Percentiles rank a stretch among this genome's conserved stretches.
phyloP scores from a whole-genome alignment of 2,113 vertebrate genomes.

The Gopherus flavomarginatus region DNA sequence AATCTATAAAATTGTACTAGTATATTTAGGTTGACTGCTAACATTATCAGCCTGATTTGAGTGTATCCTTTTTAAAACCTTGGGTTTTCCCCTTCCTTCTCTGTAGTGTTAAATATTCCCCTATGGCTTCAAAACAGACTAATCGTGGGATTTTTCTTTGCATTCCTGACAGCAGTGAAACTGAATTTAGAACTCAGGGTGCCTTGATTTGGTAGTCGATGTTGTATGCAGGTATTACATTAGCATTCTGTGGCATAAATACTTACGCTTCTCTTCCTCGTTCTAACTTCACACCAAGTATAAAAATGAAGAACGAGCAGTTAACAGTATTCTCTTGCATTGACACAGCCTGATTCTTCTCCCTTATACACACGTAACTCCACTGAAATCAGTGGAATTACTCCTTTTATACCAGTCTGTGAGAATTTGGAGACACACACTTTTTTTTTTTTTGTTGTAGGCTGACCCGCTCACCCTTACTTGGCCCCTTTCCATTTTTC shows the following conservation, averaged over 20 bases:
- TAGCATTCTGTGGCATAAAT: background rate
- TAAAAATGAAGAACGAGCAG: background rate
- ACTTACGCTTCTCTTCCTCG: background rate
- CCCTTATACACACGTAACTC: background rate
- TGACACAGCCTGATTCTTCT: background rate
- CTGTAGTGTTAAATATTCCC: background rate
- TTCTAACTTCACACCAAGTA: background rate
- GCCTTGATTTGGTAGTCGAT: background rate
- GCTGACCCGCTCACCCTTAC: background rate
- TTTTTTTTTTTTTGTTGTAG: constrained; percentile 2
- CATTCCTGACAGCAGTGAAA: background rate
- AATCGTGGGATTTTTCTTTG: background rate
- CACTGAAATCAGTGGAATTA: background rate
- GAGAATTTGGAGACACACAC: background rate
- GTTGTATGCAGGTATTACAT: background rate
- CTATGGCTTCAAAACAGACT: background rate
- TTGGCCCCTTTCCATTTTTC: background rate
- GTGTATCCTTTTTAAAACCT: background rate
- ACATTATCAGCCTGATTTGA: background rate
- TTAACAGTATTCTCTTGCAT: background rate
- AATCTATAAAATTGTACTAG: background rate
- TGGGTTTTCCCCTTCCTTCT: background rate
- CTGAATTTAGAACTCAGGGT: background rate
- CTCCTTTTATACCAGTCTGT: background rate
- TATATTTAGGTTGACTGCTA: constrained; percentile 22